A percentile compares a stretch with the other conserved stretches of the same genome.
phyloP scores from a whole-genome alignment of 53 echinoderm and acorn worm genomes.

The Zoroaster sp. region DNA sequence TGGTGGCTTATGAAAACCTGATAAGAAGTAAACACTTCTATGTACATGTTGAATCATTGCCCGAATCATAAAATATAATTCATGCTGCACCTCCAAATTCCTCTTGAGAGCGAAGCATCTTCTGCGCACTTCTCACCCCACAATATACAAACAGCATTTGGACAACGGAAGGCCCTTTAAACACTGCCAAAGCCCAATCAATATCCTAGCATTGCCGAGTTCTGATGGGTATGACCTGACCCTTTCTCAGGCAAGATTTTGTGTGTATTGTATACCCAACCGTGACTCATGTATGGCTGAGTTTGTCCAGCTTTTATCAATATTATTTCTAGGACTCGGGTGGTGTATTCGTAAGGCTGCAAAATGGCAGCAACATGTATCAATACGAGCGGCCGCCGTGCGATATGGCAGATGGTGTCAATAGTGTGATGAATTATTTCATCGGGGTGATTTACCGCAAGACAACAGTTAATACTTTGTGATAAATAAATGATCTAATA shows the following conservation, averaged over 20 bases:
- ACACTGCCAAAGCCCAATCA: background rate
- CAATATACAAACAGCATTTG: background rate
- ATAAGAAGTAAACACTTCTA: background rate
- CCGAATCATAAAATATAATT: background rate
- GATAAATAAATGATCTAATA: background rate
- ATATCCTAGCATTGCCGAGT: background rate
- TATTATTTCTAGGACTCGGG: slow-evolving; percentile 40
- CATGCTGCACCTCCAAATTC: background rate
- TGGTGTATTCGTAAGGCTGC: background rate
- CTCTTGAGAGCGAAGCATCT: background rate
- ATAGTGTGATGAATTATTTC: background rate
- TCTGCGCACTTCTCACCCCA: background rate
- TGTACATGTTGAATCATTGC: background rate
- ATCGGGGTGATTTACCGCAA: background rate
- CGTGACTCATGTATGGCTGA: slow-evolving; percentile 39
- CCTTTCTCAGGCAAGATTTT: background rate
- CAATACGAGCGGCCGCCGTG: slow-evolving; percentile 4
- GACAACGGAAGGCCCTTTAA: background rate
- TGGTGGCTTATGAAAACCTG: too few relatives aligned
- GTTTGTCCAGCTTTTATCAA: slow-evolving; percentile 53
- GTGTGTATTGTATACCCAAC: slow-evolving; percentile 4
- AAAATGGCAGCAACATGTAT: slow-evolving; percentile 33
- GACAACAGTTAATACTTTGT: background rate
- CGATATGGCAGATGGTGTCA: slow-evolving; percentile 26
- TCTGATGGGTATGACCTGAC: background rate